Base-by-base conservation (phyloP, 2,888 invertebrate species). In the Drosophila basisetae region DNA sequence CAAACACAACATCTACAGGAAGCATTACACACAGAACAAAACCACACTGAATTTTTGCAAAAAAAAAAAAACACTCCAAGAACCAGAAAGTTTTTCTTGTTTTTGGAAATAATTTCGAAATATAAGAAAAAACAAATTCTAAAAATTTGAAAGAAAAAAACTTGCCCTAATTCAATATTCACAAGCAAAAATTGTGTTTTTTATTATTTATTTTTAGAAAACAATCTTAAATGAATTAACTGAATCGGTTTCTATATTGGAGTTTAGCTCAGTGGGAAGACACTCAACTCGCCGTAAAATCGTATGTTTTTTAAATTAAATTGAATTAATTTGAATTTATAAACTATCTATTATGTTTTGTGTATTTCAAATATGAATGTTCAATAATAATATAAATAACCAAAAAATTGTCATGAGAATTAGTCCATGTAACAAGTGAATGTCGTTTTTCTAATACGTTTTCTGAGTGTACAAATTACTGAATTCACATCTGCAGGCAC, bases 401-500 rank as follows among this genome's bases (percentile, higher is more conserved):
- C 7, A 37, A 18, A 16, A 37, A 37, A 18, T 6, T 37, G 18
- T 7, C 2, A 18, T 37, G 37, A 18, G 18, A 37, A 18, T 37
- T 37, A 5, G 16, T 35, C 16, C 16, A 11, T 33, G 10, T 33
- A 4, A 9, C 9, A 35, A 35, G 37, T 18, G 37, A 6, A 18
- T 7, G 7, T 2, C 2, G 16, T 3, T 7, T 2, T 39, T 39
- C 7, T 7, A 39, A 9, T 9, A 18, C n/a, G 9, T 39, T 39
- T n/a, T n/a, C 4, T 4, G n/a, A 41, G n/a, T 41, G 22, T 43
- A 43, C 0, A 22, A 22, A 43, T 43, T 1, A 41, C 4, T 11
- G 41, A 41, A 41, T n/a, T 10, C n/a, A n/a, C 4, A 2, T n/a
- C n/a, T n/a, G 11, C 25, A 11, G 18, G 13, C 65, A 77, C 76